Conservation (phyloP, 2,888 invertebrate species). For the Arrhopalites spinosus region DNA sequence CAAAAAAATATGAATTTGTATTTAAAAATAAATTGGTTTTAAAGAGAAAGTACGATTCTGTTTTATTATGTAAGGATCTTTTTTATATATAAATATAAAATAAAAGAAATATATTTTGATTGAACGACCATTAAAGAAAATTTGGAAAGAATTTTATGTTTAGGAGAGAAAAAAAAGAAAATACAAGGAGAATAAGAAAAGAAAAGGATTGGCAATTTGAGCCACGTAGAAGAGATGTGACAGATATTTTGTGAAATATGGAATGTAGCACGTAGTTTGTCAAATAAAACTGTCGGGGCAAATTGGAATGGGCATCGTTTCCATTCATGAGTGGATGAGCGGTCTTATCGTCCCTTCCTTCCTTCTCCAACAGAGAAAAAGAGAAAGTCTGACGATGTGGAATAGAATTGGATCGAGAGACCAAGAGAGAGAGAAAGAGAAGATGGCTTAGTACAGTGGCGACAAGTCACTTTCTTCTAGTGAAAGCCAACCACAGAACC, state of each 20-base stretch:
- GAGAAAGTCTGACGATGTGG: not conserved
- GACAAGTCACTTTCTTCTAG: not conserved
- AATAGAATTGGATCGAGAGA: not conserved
- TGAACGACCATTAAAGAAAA: too few relatives aligned
- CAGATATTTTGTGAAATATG: not conserved
- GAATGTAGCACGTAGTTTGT: conserved; percentile 1
- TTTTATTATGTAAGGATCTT: too few relatives aligned
- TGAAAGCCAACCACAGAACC: not conserved
- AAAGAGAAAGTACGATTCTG: too few relatives aligned
- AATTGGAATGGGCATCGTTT: conserved; percentile 15
- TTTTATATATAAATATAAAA: too few relatives aligned
- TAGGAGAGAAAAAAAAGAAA: conserved; percentile 4
- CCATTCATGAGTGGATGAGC: not conserved
- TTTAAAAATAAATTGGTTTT: too few relatives aligned
- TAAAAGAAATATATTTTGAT: too few relatives aligned
- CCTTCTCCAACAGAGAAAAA: too few relatives aligned
- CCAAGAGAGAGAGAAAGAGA: not conserved
- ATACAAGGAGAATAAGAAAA: not conserved
- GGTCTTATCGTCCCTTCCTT: not conserved
- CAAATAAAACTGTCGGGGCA: conserved; percentile 5
- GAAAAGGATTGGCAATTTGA: conserved; percentile 5
- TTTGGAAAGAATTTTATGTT: not conserved
- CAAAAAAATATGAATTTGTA: too few relatives aligned
- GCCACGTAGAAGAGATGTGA: not conserved
- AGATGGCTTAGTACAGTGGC: not conserved